Base-by-base conservation (phyloP, 1,140 invertebrate species). In the Magallana angulata region DNA sequence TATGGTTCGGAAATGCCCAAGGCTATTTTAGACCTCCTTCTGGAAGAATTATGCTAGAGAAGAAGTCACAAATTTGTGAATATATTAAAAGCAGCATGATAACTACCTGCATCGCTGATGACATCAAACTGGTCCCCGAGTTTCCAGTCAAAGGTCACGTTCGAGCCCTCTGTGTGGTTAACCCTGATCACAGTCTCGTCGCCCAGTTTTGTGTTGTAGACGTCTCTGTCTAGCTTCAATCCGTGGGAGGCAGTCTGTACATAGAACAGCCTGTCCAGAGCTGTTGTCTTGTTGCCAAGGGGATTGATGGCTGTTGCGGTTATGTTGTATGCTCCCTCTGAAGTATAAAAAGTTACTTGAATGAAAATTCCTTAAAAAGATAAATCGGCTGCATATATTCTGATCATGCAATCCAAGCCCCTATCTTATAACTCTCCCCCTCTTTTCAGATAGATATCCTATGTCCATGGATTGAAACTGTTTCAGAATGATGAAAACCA, bases 271-370 rank as follows among this genome's bases (percentile, higher is more conserved):
- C 81, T 71, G 14, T 81, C 18, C 56, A 92, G 86, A 12, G 16
- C 56, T 3, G 85, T 85, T 48, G 91, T 92, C 9, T 88, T 59
- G 57, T 91, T 92, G 18, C 91, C 89, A 8, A 94, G 87, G 9
- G 87, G 86, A 82, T 93, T 94, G 8, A 82, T 86, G 59, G 91
- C 93, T 84, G 89, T 92, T 59, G 93, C 90, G 24, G 80, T 89
- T 4, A 94, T 90, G 14, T 68, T 85, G 85, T 88, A 94, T 11
- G 90, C 90, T 60, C 92, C 92, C 90, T 91, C 92, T 93, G 90
- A 48, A 64, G 64, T 56, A 24, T 14, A 7, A n/a, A 64, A 30
- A 84, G 6, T 11, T 48, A 48, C 36, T 48, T 48, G 36, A 48
- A 48, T 48, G 2, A 48, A 48, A 4, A 48, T 48, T 4, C 5